Evolutionary conservation across 1,140 invertebrate genomes (phyloP).

Genomic region (Cyclina sinensis): DNA sequence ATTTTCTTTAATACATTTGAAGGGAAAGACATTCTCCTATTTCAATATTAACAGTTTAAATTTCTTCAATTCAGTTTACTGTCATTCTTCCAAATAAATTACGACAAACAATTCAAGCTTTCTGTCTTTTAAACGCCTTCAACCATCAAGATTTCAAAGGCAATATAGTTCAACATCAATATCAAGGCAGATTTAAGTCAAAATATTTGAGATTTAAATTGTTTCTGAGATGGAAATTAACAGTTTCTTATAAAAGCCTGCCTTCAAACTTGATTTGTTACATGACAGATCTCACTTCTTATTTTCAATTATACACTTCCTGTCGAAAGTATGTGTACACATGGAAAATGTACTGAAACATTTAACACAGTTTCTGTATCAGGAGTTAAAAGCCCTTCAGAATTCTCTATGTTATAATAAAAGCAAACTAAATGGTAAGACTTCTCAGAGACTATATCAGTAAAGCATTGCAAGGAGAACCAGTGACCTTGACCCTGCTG

Average conservation of each 20-base stretch:
- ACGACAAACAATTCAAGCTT: conserved; percentile 34
- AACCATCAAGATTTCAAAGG: conserved; percentile 48
- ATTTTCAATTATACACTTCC: conserved; percentile 53
- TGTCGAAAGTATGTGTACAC: conserved; percentile 25
- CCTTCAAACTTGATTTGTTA: conserved; percentile 46
- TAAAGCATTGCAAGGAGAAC: no score
- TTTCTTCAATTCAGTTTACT: conserved; percentile 41
- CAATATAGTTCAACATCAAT: conserved; percentile 57
- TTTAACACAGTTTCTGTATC: background rate
- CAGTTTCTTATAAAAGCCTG: conserved; percentile 51
- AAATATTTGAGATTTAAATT: conserved; percentile 68
- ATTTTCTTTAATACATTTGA: conserved; percentile 38
- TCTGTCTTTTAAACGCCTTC: conserved; percentile 34
- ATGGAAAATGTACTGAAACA: background rate
- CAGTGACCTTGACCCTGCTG: no score
- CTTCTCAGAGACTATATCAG: no score
- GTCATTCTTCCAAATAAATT: conserved; percentile 43
- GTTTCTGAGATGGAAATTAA: conserved; percentile 58
- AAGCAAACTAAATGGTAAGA: no score
- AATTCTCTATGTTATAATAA: no score
- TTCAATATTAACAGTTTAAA: conserved; percentile 55
- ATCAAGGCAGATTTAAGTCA: conserved; percentile 63
- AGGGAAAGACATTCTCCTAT: conserved; percentile 15
- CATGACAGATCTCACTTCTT: conserved; percentile 53
- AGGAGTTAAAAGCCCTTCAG: no score